phyloP scores from a whole-genome alignment of 2,797 vertebrate species.

The Gymnoscopelus microlampas region DNA sequence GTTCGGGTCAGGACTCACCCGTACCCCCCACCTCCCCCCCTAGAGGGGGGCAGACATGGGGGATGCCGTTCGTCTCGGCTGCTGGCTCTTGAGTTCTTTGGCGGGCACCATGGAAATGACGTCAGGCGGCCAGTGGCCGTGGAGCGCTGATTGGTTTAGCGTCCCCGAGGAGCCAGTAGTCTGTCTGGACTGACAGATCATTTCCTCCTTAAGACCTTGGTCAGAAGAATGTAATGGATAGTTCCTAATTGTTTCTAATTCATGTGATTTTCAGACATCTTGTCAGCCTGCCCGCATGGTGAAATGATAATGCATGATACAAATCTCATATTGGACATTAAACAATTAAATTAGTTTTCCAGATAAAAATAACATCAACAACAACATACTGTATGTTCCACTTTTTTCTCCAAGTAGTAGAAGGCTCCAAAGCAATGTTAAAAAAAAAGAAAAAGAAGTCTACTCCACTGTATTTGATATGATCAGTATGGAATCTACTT shows the following conservation, averaged over 20 bases:
- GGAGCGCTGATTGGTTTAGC: conserved; percentile 39
- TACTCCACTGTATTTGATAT: too few relatives aligned
- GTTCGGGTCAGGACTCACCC: conserved; percentile 22
- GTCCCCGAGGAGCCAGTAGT: conserved; percentile 25
- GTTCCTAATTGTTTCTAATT: neutral
- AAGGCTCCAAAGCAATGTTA: too few relatives aligned
- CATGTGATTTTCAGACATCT: neutral
- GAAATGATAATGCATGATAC: too few relatives aligned
- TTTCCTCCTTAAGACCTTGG: conserved; percentile 26
- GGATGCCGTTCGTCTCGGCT: conserved; percentile 5
- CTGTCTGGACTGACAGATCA: conserved; percentile 35
- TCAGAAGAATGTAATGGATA: conserved; percentile 3
- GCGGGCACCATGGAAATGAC: conserved; percentile 35
- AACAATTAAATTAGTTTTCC: too few relatives aligned
- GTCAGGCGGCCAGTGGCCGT: conserved; percentile 12
- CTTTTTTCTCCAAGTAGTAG: too few relatives aligned
- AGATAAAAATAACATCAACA: too few relatives aligned
- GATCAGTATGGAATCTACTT: too few relatives aligned
- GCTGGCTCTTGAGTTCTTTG: conserved; percentile 12
- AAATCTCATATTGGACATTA: too few relatives aligned
- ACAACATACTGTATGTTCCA: too few relatives aligned
- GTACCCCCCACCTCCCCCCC: neutral
- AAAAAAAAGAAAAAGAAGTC: too few relatives aligned
- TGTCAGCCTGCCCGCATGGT: too few relatives aligned
- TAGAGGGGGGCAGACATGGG: neutral